These are phyloP conservation scores for Tribolium freemani DNA, from an alignment of 2,888 invertebrate species.

Conservation along the genomic window DNA sequence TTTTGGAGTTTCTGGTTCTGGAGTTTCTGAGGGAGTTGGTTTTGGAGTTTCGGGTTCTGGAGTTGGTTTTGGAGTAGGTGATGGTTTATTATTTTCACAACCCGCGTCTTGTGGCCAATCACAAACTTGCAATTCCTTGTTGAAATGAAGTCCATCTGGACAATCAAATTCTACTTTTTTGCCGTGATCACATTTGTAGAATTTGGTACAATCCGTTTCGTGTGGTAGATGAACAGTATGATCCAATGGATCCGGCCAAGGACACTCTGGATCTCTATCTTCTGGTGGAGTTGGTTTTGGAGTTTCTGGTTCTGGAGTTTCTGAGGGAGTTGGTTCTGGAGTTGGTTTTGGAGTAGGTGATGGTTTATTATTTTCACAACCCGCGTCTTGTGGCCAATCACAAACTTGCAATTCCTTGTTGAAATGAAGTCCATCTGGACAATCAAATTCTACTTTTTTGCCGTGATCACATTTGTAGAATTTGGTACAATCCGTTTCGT, in stretches of 20 bases:
- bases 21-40: not conserved
- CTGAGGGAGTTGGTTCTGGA: slow-evolving; percentile 9
- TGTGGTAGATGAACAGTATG: slow-evolving; percentile 46
- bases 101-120: slow-evolving; percentile 42
- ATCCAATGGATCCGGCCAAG: slow-evolving; percentile 37
- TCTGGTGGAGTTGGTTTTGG: slow-evolving; percentile 13
- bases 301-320: not conserved
- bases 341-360: slow-evolving; percentile 8
- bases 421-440: slow-evolving; percentile 36
- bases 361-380: slow-evolving; percentile 22
- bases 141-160: slow-evolving; percentile 35
- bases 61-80: slow-evolving; percentile 5
- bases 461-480: slow-evolving; percentile 49
- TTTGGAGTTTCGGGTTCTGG: not conserved
- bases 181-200: slow-evolving; percentile 48
- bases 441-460: slow-evolving; percentile 36
- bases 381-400: slow-evolving; percentile 40
- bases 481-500: slow-evolving; percentile 46
- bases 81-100: slow-evolving; percentile 10
- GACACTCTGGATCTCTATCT: slow-evolving; percentile 42
- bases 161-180: slow-evolving; percentile 38
- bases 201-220: slow-evolving; percentile 46
- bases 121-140: slow-evolving; percentile 35
- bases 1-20: not conserved
- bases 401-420: slow-evolving; percentile 39